Evolutionary conservation across 2,113 vertebrate species (phyloP).

Genomic region (Dinomys branickii): DNA sequence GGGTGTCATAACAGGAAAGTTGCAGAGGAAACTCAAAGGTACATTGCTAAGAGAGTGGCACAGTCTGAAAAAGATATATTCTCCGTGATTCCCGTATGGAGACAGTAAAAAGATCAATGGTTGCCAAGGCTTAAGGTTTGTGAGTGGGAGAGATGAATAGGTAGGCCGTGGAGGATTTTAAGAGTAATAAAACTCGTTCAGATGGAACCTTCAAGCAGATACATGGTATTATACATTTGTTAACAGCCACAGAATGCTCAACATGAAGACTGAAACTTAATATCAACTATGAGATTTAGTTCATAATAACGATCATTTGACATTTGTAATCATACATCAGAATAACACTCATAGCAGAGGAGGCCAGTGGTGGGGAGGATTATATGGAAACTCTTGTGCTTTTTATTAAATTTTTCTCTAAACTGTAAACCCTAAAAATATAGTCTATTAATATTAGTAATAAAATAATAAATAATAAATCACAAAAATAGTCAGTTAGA

Average conservation of each 20-base stretch:
- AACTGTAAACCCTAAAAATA: neutral
- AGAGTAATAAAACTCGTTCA: too few species aligned
- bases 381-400: neutral
- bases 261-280: neutral
- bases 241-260: neutral
- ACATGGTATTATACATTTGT: neutral
- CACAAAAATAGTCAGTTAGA: neutral
- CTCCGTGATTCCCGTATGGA: neutral
- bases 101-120: neutral
- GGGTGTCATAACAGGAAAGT: neutral
- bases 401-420: neutral
- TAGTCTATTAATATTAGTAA: neutral
- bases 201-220: neutral
- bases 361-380: neutral
- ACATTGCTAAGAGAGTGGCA: neutral
- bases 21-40: neutral
- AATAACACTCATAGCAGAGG: neutral
- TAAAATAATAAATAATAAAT: neutral
- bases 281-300: neutral
- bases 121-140: neutral
- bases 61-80: neutral
- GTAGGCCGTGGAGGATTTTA: too few species aligned
- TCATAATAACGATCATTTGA: neutral
- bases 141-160: neutral
- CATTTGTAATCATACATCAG: neutral